Evolutionary conservation across 1,140 invertebrate species (phyloP).

Genomic region (Cyrtorhinus lividipennis): DNA sequence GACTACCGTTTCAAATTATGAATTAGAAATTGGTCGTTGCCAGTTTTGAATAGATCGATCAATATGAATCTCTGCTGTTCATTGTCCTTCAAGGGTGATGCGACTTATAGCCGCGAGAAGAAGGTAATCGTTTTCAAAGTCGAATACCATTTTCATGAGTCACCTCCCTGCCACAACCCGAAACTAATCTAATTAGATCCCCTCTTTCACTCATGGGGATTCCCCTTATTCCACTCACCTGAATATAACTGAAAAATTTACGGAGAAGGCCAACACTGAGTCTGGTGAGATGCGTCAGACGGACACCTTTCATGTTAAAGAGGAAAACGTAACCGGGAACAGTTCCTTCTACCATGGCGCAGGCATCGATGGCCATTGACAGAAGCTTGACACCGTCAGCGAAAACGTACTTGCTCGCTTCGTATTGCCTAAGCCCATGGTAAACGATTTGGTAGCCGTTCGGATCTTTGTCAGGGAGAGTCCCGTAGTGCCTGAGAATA

Average conservation of each 20-base stretch:
- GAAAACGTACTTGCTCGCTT: constrained; percentile 42
- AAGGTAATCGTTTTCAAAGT: too few relatives aligned
- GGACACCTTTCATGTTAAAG: constrained; percentile 46
- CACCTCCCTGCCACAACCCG: too few relatives aligned
- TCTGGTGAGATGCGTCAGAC: constrained; percentile 41
- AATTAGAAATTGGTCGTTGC: neutral
- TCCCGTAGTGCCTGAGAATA: constrained; percentile 21
- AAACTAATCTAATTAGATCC: too few relatives aligned
- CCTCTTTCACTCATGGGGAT: too few relatives aligned
- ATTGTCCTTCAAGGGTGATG: too few relatives aligned
- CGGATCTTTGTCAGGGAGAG: constrained; percentile 36
- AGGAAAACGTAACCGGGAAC: constrained; percentile 39
- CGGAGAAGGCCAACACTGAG: constrained; percentile 39
- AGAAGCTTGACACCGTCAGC: constrained; percentile 42
- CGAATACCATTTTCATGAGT: too few relatives aligned
- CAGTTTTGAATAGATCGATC: too few relatives aligned
- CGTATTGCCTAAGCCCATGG: constrained; percentile 38
- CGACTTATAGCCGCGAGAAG: too few relatives aligned
- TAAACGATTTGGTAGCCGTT: constrained; percentile 42
- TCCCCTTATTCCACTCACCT: constrained; percentile 36
- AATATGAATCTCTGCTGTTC: too few relatives aligned
- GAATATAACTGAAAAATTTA: constrained; percentile 47
- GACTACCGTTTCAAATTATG: neutral
- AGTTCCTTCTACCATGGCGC: constrained; percentile 27
- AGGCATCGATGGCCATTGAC: constrained; percentile 46